Percentiles rank a stretch among this genome's conserved stretches.
These are phyloP conservation scores for Matsumyia berberina DNA, from an alignment of 2,888 invertebrate genomes.

Conservation along the genomic window DNA sequence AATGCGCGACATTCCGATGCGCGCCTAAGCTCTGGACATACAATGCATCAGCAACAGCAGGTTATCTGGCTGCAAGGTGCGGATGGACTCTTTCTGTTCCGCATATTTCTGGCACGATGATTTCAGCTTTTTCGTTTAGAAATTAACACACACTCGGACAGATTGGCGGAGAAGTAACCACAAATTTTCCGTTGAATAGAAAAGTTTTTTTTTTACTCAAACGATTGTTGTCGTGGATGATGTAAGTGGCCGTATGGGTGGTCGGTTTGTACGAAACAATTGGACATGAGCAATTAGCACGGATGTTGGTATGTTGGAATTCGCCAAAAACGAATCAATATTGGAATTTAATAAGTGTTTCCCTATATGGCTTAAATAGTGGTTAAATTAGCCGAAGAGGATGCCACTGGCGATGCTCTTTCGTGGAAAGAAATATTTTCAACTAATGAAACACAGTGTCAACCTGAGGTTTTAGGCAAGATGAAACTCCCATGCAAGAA, in stretches of 20 bases:
- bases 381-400: conserved; percentile 37
- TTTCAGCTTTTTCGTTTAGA: not conserved
- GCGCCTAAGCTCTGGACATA: conserved; percentile 50
- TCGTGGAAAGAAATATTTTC: not conserved
- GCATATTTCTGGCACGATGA: conserved; percentile 49
- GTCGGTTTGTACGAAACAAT: conserved; percentile 59
- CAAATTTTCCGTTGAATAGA: conserved; percentile 36
- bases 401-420: conserved; percentile 16
- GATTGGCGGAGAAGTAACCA: conserved; percentile 32
- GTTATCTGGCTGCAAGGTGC: conserved; percentile 49
- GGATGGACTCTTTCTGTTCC: conserved; percentile 56
- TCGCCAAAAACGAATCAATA: conserved; percentile 63
- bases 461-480: too few species aligned
- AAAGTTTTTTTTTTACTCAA: conserved; percentile 15
- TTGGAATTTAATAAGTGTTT: conserved; percentile 68
- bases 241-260: conserved; percentile 45
- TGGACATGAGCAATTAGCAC: conserved; percentile 70
- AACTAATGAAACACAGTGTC: too few species aligned
- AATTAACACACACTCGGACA: not conserved
- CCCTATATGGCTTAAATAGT: conserved; percentile 35
- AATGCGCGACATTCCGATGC: conserved; percentile 72
- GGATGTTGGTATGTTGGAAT: conserved; percentile 58
- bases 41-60: not conserved
- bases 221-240: conserved; percentile 32
- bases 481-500: too few species aligned